Base-by-base conservation (phyloP, 2,797 vertebrate species). In the Tenualosa ilisha region DNA sequence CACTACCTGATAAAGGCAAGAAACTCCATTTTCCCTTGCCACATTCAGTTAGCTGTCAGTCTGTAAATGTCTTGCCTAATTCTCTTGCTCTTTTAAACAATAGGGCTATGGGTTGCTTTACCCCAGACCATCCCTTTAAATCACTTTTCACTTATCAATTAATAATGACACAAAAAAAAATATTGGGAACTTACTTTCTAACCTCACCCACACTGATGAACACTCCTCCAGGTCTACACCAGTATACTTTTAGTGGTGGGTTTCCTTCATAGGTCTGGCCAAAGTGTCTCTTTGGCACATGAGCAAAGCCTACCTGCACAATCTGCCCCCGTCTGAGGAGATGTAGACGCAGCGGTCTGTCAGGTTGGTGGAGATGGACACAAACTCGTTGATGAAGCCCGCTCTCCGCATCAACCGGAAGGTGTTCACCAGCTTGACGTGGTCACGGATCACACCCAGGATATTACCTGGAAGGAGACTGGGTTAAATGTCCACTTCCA, bases 341-440 rank as follows among this genome's bases (percentile, higher is more conserved):
- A 99, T 97, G 91, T 99, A 99, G 83, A 99, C 98, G 68, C 98
- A 99, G 88, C 98, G 97, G 90, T 99, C 98, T 0, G 96, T 96
- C 90, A 97, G 91, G 89, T 99, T 99, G 85, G 98, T 99, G 85
- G 98, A 99, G 89, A 99, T 99, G 82, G 98, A 99, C 85, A 99
- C 98, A 59, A 99, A 99, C 90, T 99, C 98, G 0, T 98, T 99
- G 92, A 99, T 98, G 31, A 99, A 99, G 56, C 98, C 98, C 0
- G 98, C 98, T 88, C 98, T 95, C 72, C 98, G 96, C 98, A 99
- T 98, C 86, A 99, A 92, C n/a, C 98, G 95, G 92, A 99, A 99
- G 0, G 98, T 99, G 92, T 90, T 95, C 86, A 99, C 97, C 72
- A 99, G 94, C 84, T 99, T 99, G 56, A 92, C 95, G 88, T 99